Percentiles rank a stretch among this genome's conserved stretches.
phyloP scores from a whole-genome alignment of 2,888 invertebrate species.

The Ennomos quercinarius region DNA sequence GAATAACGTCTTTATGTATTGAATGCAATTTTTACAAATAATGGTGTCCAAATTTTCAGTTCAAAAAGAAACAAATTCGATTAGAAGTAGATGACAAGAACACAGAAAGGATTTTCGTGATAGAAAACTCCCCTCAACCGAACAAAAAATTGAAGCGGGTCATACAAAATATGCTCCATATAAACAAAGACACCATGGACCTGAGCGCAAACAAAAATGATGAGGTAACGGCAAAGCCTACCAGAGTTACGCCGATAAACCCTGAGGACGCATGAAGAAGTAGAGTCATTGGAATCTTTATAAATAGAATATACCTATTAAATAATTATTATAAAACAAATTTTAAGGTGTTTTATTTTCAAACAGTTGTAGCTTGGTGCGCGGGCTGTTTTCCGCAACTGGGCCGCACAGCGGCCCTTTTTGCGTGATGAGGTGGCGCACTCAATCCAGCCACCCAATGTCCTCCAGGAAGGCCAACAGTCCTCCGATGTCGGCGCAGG shows the following conservation, averaged over 20 bases:
- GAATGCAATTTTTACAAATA: neutral
- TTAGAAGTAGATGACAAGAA: slow-evolving; percentile 58
- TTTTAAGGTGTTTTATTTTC: too few relatives aligned
- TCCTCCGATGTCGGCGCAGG: too few relatives aligned
- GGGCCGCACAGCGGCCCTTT: too few relatives aligned
- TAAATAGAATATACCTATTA: too few relatives aligned
- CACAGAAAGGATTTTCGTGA: slow-evolving; percentile 73
- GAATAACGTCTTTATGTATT: neutral
- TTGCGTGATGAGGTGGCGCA: too few relatives aligned
- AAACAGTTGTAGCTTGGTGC: too few relatives aligned
- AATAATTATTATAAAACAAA: too few relatives aligned
- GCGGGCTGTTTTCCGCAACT: too few relatives aligned
- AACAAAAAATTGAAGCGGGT: slow-evolving; percentile 64
- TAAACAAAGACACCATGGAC: slow-evolving; percentile 71
- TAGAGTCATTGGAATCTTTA: too few relatives aligned
- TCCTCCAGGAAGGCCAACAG: too few relatives aligned
- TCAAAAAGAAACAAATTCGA: slow-evolving; percentile 49
- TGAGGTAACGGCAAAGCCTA: slow-evolving; percentile 72
- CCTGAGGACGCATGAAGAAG: slow-evolving; percentile 47
- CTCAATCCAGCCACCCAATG: too few relatives aligned
- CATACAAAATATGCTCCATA: slow-evolving; percentile 71
- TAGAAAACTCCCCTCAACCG: slow-evolving; percentile 65
- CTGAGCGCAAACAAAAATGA: slow-evolving; percentile 65
- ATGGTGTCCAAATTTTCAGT: slow-evolving; percentile 50
- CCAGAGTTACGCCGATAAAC: slow-evolving; percentile 73